Evolutionary conservation across 92 coral and sea anemone species (phyloP).

Genomic region (Scolanthus callimorphus): DNA sequence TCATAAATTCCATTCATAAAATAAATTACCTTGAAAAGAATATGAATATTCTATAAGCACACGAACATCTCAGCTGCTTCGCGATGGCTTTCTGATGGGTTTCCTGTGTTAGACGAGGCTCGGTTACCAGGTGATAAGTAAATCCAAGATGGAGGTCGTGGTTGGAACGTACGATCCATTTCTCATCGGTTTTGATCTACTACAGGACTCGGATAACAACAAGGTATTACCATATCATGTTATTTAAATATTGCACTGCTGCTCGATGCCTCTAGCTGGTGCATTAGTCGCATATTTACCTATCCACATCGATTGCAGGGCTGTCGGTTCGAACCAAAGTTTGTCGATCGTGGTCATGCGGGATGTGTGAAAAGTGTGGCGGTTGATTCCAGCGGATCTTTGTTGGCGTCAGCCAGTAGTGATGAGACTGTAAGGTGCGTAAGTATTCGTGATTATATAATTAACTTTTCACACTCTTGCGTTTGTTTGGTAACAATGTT

Average conservation of each 20-base stretch:
- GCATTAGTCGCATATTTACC: too few species aligned
- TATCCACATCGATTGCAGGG: constrained; percentile 48
- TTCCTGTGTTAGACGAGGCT: too few species aligned
- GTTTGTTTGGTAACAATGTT: too few species aligned
- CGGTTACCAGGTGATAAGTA: neutral
- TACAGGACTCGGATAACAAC: constrained; percentile 20
- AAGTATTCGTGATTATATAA: neutral
- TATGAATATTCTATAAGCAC: too few species aligned
- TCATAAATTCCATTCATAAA: too few species aligned
- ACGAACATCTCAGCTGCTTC: too few species aligned
- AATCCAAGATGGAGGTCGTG: constrained; percentile 92
- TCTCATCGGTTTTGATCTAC: constrained; percentile 67
- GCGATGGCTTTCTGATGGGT: neutral
- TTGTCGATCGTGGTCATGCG: constrained; percentile 84
- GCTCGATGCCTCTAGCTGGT: too few species aligned
- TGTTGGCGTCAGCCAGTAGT: constrained; percentile 88
- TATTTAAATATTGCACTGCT: too few species aligned
- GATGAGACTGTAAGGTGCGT: constrained; percentile 96
- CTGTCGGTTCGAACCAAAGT: constrained; percentile 81
- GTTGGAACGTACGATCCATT: constrained; percentile 93
- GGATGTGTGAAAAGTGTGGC: constrained; percentile 91
- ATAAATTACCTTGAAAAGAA: too few species aligned
- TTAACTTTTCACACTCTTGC: too few species aligned
- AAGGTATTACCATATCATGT: too few species aligned
- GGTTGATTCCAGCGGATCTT: constrained; percentile 29